These are phyloP conservation scores for Tapirus indicus DNA, from an alignment of 2,797 vertebrate species.

Conservation along the genomic window DNA sequence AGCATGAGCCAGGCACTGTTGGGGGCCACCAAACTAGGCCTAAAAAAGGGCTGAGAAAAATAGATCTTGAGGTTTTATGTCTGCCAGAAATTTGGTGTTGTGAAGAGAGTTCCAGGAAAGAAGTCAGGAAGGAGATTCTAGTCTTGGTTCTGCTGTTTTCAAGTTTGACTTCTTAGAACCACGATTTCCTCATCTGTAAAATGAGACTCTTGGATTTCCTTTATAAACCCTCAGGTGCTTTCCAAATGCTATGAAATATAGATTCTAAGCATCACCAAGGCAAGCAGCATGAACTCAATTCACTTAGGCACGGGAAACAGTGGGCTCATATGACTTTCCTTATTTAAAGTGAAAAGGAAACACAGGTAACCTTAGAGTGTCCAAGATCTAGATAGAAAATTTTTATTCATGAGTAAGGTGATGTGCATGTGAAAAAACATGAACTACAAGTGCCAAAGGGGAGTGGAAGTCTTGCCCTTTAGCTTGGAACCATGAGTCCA, in stretches of 20 bases:
- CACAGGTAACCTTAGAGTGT: not conserved
- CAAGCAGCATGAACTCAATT: not conserved
- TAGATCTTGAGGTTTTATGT: not conserved
- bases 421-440: not conserved
- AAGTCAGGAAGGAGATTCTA: not conserved
- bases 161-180: not conserved
- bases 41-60: not conserved
- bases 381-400: not conserved
- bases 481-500: not conserved
- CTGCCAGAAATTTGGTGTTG: not conserved
- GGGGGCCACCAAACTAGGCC: not conserved
- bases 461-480: not conserved
- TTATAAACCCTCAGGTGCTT: not conserved
- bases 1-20: not conserved
- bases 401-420: not conserved
- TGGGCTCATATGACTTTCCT: not conserved
- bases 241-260: not conserved
- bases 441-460: not conserved
- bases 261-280: not conserved
- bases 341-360: slow-evolving; percentile 45
- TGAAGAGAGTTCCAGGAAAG: not conserved
- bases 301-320: not conserved
- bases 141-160: not conserved
- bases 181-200: not conserved
- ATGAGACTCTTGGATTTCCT: not conserved